Conservation (phyloP, 64 coral and sea anemone genomes). For the Catalaphyllia jardinei region DNA sequence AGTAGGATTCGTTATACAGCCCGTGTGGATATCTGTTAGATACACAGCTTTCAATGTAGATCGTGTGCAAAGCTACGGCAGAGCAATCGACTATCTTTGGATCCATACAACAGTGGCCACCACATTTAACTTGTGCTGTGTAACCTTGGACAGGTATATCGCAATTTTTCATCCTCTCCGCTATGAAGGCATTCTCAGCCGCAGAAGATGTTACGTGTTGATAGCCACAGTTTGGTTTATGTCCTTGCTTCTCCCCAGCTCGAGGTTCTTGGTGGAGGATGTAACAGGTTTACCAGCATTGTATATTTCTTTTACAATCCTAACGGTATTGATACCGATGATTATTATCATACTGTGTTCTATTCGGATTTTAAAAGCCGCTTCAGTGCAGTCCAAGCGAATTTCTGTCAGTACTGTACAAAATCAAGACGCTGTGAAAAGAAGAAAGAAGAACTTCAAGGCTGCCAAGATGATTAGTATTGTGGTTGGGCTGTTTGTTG, state of each 20-base stretch:
- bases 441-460: not conserved
- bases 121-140: not conserved
- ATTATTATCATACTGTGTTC: not conserved
- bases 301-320: not conserved
- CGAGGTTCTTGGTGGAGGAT: not conserved
- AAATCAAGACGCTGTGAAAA: not conserved
- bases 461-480: not conserved
- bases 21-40: not conserved
- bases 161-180: not conserved
- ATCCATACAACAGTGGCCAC: not conserved
- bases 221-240: not conserved
- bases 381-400: not conserved
- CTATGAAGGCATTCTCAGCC: not conserved
- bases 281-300: not conserved
- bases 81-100: not conserved
- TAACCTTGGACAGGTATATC: not conserved
- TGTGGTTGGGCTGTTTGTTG: not conserved
- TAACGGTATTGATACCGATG: not conserved
- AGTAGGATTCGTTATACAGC: slow-evolving; percentile 8
- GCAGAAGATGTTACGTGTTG: not conserved
- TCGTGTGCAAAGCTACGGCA: not conserved
- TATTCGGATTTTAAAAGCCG: not conserved
- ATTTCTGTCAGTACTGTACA: not conserved
- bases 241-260: not conserved
- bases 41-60: not conserved